A percentile compares a stretch with the other conserved stretches of the same genome.
Evolutionary conservation across 2,113 vertebrate species (phyloP).

Genomic region (Egretta garzetta): DNA sequence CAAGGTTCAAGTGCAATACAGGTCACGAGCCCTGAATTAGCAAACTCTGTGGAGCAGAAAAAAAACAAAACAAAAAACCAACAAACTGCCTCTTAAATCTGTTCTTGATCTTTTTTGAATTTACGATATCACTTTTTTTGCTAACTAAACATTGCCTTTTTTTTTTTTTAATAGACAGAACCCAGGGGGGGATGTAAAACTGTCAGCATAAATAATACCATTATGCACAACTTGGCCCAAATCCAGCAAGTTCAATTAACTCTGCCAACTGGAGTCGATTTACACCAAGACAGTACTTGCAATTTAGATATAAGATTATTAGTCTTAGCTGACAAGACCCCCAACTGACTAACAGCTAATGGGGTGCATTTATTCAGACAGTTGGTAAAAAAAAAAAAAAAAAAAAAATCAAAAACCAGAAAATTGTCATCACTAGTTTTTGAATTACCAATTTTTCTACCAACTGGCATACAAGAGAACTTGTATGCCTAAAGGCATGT

Average conservation of each 20-base stretch:
- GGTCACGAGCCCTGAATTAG: background rate
- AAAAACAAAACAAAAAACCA: background rate
- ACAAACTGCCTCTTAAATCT: background rate
- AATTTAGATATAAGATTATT: background rate
- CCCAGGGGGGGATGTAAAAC: background rate
- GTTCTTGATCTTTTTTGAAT: background rate
- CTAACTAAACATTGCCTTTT: background rate
- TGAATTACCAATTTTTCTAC: background rate
- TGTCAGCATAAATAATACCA: background rate
- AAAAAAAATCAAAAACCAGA: background rate
- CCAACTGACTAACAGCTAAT: background rate
- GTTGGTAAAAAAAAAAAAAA: background rate
- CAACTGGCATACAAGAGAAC: background rate
- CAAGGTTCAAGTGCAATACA: background rate
- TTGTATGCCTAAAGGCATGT: background rate
- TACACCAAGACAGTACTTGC: background rate
- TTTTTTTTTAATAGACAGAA: background rate
- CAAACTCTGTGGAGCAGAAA: background rate
- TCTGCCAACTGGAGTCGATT: background rate
- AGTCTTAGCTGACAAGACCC: background rate
- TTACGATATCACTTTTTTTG: background rate
- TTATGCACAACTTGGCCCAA: background rate
- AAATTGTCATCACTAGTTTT: background rate
- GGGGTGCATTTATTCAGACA: background rate
- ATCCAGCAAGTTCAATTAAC: background rate